phyloP scores from a whole-genome alignment of 2,113 vertebrate species.

The Felis chaus region DNA sequence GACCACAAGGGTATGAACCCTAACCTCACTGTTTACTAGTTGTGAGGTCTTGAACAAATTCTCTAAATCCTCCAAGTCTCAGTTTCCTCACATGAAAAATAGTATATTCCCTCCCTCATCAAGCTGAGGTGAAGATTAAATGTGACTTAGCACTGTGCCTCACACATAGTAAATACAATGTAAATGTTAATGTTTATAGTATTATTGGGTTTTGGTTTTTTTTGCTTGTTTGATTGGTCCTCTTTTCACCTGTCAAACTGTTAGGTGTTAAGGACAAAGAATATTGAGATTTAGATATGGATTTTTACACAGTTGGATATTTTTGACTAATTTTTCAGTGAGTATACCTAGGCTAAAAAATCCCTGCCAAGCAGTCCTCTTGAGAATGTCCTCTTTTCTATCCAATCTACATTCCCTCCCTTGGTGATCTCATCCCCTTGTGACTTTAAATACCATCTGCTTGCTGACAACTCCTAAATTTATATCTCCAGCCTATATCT shows the following conservation, averaged over 20 bases:
- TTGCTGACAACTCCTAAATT: not conserved
- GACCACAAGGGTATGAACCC: not conserved
- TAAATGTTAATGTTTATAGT: not conserved
- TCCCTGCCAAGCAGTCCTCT: not conserved
- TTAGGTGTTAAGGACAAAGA: not conserved
- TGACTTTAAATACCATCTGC: constrained; percentile 5
- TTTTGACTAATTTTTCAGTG: not conserved
- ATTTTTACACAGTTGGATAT: not conserved
- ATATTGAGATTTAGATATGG: not conserved
- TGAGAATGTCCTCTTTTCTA: not conserved
- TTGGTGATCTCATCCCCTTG: not conserved
- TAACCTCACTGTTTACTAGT: not conserved
- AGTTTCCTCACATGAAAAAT: constrained; percentile 23
- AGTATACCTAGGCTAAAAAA: constrained; percentile 25
- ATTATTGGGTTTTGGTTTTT: not conserved
- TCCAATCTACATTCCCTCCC: not conserved
- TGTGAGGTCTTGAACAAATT: not conserved
- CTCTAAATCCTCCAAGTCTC: not conserved
- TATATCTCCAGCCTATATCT: not conserved
- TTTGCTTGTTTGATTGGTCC: not conserved
- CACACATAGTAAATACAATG: not conserved
- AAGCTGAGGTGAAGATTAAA: not conserved
- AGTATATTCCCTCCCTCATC: not conserved
- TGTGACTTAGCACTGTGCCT: not conserved
- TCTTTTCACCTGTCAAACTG: not conserved